Evolutionary conservation across 2,113 vertebrate genomes (phyloP).

Genomic region (Alosa alosa): DNA sequence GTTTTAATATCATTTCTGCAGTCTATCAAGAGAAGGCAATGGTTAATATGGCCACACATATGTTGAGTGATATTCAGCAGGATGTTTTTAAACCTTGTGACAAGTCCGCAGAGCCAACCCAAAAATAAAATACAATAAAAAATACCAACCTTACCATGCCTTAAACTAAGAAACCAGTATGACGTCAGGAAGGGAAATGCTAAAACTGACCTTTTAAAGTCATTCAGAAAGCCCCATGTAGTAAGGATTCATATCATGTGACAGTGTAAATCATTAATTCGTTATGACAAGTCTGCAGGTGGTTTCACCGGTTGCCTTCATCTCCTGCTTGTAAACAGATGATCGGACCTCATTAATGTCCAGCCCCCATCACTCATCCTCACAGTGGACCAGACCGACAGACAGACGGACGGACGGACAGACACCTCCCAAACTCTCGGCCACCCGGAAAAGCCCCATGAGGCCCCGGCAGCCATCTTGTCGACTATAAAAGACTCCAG

Average conservation of each 20-base stretch:
- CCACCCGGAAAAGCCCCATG: not conserved
- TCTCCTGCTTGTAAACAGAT: conserved; percentile 15
- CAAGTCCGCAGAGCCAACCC: not conserved
- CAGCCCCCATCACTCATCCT: not conserved
- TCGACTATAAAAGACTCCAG: not conserved
- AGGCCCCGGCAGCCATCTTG: not conserved
- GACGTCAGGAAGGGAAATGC: not conserved
- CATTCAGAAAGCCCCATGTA: not conserved
- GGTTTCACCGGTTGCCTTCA: not conserved
- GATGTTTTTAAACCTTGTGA: not conserved
- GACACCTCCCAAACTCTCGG: not conserved
- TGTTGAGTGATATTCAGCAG: not conserved
- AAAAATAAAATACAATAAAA: not conserved
- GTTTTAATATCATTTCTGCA: too few relatives aligned
- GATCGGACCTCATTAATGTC: not conserved
- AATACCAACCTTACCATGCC: not conserved
- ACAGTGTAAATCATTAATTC: conserved; percentile 19
- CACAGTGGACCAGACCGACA: not conserved
- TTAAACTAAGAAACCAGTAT: not conserved
- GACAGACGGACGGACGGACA: not conserved
- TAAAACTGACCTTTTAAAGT: not conserved
- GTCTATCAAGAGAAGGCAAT: not conserved
- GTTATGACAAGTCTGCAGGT: conserved; percentile 23
- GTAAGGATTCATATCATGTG: not conserved
- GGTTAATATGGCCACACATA: not conserved